Conservation (phyloP, 2,797 vertebrate species). For the Mormyrops boulengeri region DNA sequence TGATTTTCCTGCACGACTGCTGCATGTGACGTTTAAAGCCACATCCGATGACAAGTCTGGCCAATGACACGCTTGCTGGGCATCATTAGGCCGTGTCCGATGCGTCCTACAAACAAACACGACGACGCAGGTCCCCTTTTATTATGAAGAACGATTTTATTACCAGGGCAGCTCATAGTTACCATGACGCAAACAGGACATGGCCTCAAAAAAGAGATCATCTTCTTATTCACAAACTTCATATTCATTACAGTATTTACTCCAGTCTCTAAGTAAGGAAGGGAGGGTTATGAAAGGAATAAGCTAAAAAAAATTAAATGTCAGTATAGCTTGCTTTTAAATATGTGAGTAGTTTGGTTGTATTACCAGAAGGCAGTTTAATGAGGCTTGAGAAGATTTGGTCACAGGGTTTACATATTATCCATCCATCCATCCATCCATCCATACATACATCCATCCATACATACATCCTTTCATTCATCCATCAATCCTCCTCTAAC, state of each 20-base stretch:
- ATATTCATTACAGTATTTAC: neutral
- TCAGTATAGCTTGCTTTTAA: neutral
- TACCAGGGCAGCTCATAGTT: neutral
- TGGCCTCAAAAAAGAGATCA: neutral
- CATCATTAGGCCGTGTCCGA: neutral
- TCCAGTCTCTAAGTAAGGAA: neutral
- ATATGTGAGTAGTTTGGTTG: neutral
- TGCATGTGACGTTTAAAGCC: neutral
- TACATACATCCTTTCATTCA: neutral
- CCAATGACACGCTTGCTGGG: neutral
- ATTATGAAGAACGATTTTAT: neutral
- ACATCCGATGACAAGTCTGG: constrained; percentile 15
- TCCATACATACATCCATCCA: neutral
- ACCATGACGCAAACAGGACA: neutral
- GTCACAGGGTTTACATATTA: neutral
- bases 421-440: neutral
- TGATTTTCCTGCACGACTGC: neutral
- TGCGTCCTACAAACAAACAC: constrained; percentile 9
- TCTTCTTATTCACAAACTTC: neutral
- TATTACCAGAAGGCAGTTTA: neutral
- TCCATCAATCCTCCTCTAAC: neutral
- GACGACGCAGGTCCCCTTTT: neutral
- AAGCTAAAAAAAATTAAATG: neutral
- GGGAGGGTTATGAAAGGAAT: neutral
- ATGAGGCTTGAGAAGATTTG: neutral